Conservation (phyloP, 1,140 invertebrate genomes). For the Sarcophaga bullata region DNA sequence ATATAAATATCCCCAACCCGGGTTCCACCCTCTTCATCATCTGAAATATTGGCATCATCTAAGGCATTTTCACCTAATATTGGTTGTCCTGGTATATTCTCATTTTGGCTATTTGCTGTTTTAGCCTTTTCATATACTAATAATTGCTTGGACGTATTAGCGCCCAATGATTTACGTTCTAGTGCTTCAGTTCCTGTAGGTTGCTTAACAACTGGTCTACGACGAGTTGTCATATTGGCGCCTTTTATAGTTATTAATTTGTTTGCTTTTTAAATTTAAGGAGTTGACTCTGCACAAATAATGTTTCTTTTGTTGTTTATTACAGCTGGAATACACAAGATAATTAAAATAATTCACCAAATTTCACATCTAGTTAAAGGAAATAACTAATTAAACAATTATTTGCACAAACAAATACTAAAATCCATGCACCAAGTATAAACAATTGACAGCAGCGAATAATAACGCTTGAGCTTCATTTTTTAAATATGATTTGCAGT, state of each 20-base stretch:
- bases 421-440: not conserved
- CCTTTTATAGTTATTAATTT: constrained; percentile 5
- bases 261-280: not conserved
- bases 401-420: constrained; percentile 15
- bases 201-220: constrained; percentile 12
- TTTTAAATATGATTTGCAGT: not conserved
- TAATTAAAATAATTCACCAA: not conserved
- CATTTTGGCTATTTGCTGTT: constrained; percentile 44
- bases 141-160: constrained; percentile 34
- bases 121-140: not conserved
- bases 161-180: constrained; percentile 37
- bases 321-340: not conserved
- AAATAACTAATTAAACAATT: not conserved
- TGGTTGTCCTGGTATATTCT: constrained; percentile 19
- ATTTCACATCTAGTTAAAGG: not conserved
- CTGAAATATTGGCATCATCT: constrained; percentile 61
- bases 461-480: constrained; percentile 2
- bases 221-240: constrained; percentile 28
- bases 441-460: constrained; percentile 22
- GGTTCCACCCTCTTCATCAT: constrained; percentile 67
- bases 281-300: not conserved
- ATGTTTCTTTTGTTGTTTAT: not conserved
- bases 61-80: constrained; percentile 45
- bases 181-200: not conserved
- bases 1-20: constrained; percentile 86